These are phyloP conservation scores for Drosophila dunni DNA, from an alignment of 1,140 invertebrate species.

Conservation along the genomic window DNA sequence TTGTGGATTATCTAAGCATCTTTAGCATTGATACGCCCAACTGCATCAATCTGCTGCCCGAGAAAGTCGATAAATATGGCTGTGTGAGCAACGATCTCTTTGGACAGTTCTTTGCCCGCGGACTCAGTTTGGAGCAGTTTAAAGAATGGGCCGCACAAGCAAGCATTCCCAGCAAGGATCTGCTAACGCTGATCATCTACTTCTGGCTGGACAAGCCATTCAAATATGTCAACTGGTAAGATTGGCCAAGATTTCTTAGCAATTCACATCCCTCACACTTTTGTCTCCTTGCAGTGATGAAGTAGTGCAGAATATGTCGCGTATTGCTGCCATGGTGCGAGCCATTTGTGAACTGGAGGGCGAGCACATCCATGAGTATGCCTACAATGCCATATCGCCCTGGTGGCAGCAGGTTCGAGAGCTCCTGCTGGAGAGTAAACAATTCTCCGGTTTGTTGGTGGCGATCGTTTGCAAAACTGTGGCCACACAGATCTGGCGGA, in stretches of 20 bases:
- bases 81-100: constrained; percentile 70
- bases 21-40: constrained; percentile 65
- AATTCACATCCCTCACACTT: too few species aligned
- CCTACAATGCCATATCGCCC: constrained; percentile 88
- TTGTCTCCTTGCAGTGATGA: constrained; percentile 64
- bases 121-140: constrained; percentile 68
- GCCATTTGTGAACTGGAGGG: constrained; percentile 74
- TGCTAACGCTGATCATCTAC: constrained; percentile 72
- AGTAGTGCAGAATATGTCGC: constrained; percentile 77
- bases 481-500: constrained; percentile 85
- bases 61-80: constrained; percentile 62
- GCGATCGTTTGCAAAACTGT: constrained; percentile 91
- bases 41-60: constrained; percentile 45
- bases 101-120: constrained; percentile 59
- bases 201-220: constrained; percentile 82
- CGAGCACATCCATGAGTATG: constrained; percentile 84
- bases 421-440: constrained; percentile 88
- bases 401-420: constrained; percentile 92
- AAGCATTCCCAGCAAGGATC: constrained; percentile 66
- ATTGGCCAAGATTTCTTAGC: not conserved
- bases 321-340: constrained; percentile 74
- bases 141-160: constrained; percentile 55
- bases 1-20: constrained; percentile 75
- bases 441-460: constrained; percentile 90
- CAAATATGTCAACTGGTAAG: constrained; percentile 72